Conservation (phyloP, 64 coral and sea anemone genomes). For the Actinia tenebrosa region DNA sequence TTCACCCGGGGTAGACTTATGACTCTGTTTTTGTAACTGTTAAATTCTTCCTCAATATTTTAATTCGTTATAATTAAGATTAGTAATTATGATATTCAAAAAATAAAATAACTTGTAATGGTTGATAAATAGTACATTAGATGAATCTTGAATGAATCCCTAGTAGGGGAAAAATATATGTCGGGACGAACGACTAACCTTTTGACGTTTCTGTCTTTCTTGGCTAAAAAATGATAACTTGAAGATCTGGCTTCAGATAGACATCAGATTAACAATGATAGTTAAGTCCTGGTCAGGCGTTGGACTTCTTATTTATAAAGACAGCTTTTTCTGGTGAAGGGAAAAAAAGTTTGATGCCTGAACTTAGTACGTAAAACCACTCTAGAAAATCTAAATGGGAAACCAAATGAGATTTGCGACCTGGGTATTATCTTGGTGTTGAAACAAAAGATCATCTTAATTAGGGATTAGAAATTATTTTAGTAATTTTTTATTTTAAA, state of each 20-base stretch:
- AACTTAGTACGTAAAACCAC: too few relatives aligned
- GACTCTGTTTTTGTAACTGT: not conserved
- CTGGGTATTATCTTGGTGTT: too few relatives aligned
- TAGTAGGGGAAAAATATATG: not conserved
- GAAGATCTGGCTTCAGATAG: not conserved
- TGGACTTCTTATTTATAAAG: too few relatives aligned
- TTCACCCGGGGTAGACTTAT: not conserved
- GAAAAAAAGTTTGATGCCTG: too few relatives aligned
- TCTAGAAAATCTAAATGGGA: too few relatives aligned
- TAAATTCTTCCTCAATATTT: not conserved
- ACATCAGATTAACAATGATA: too few relatives aligned
- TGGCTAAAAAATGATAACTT: not conserved
- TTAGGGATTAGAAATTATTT: too few relatives aligned
- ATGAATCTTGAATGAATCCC: not conserved
- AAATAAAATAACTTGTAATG: not conserved
- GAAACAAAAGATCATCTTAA: too few relatives aligned
- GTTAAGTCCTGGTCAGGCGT: too few relatives aligned
- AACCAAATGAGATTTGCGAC: too few relatives aligned
- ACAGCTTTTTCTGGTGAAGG: too few relatives aligned
- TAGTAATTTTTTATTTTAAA: too few relatives aligned
- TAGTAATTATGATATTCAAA: constrained; percentile 2
- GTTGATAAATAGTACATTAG: not conserved
- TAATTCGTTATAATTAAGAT: not conserved
- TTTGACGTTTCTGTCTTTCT: not conserved
- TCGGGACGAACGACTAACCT: not conserved